Conservation (phyloP, 1,140 invertebrate species). For the Drosophila malerkotliana region DNA sequence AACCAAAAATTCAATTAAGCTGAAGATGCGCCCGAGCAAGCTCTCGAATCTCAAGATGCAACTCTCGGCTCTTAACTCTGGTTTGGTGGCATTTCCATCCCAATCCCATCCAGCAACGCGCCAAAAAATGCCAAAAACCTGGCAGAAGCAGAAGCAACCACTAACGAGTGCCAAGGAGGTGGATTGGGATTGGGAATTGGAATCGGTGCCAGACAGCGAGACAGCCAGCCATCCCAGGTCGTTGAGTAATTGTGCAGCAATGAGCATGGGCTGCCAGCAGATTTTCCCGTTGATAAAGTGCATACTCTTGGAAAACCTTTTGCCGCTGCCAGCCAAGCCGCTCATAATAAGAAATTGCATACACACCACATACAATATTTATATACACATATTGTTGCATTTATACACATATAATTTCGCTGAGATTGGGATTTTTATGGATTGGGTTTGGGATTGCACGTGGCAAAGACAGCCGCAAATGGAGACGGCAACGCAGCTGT, state of each 20-base stretch:
- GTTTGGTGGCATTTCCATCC: slow-evolving; percentile 37
- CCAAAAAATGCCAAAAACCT: slow-evolving; percentile 65
- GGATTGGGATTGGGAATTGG: slow-evolving; percentile 59
- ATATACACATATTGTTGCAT: slow-evolving; percentile 33
- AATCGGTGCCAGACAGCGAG: slow-evolving; percentile 27
- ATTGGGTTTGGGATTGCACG: slow-evolving; percentile 56
- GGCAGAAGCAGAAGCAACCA: slow-evolving; percentile 36
- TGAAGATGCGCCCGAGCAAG: slow-evolving; percentile 69
- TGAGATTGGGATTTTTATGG: slow-evolving; percentile 40
- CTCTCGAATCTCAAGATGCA: slow-evolving; percentile 28
- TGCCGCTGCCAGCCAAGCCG: slow-evolving; percentile 26
- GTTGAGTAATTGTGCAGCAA: slow-evolving; percentile 80
- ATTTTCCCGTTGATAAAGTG: slow-evolving; percentile 78
- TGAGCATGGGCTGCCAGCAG: slow-evolving; percentile 70
- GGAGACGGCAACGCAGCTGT: slow-evolving; percentile 65
- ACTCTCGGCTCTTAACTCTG: slow-evolving; percentile 36
- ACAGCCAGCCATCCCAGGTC: slow-evolving; percentile 46
- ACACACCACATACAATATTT: slow-evolving; percentile 9
- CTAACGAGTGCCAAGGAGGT: slow-evolving; percentile 61
- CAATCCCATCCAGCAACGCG: slow-evolving; percentile 38
- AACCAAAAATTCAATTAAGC: slow-evolving; percentile 76
- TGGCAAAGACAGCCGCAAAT: slow-evolving; percentile 59
- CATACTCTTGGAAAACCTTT: slow-evolving; percentile 63
- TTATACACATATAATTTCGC: slow-evolving; percentile 48
- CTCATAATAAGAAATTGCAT: slow-evolving; percentile 79